These are phyloP conservation scores for Drosophila albomicans DNA, from an alignment of 1,140 invertebrate genomes.

Conservation along the genomic window DNA sequence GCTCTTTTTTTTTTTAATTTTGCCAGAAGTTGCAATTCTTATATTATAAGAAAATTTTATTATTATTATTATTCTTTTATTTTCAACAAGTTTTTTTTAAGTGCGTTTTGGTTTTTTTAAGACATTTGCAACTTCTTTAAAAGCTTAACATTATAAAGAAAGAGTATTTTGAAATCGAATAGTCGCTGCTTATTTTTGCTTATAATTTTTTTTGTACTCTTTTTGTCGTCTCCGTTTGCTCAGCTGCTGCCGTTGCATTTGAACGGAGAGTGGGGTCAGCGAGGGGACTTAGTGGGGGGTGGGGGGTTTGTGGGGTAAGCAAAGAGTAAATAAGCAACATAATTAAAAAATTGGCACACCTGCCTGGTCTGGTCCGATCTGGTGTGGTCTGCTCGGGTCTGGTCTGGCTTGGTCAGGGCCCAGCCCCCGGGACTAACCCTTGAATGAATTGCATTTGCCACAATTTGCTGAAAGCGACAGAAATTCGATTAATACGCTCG, in stretches of 20 bases:
- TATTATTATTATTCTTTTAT: no score
- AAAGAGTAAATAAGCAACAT: slow-evolving; percentile 5
- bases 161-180: neutral
- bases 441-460: slow-evolving; percentile 1
- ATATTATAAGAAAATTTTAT: no score
- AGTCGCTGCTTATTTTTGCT: neutral
- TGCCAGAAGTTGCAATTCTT: no score
- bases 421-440: neutral
- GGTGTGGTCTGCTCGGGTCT: no score
- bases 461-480: slow-evolving; percentile 1
- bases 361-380: neutral
- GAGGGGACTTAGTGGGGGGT: neutral
- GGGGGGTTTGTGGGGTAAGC: neutral
- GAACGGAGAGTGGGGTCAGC: neutral
- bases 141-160: neutral
- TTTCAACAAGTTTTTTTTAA: no score
- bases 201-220: neutral
- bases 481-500: slow-evolving; percentile 1
- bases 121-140: no score
- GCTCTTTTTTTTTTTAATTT: no score
- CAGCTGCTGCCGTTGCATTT: slow-evolving; percentile 13
- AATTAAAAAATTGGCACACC: slow-evolving; percentile 17
- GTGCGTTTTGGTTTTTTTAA: no score
- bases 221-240: slow-evolving; percentile 3
- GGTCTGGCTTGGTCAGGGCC: neutral